A percentile compares a stretch with the other conserved stretches of the same genome.
phyloP scores from a whole-genome alignment of 2,888 invertebrate genomes.

The Drosophila rubida region DNA sequence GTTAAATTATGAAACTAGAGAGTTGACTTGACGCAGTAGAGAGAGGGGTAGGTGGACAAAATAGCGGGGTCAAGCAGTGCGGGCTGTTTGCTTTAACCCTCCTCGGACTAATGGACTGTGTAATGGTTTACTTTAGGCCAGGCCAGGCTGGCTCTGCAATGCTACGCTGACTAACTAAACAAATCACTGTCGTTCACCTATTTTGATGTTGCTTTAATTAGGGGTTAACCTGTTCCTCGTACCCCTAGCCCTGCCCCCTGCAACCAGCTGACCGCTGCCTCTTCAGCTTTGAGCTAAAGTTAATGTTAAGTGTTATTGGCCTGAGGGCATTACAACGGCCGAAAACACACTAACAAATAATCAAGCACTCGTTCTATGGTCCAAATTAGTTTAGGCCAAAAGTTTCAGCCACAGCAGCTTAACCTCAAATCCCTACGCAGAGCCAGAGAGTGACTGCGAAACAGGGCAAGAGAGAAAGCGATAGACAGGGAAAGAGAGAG shows the following conservation, averaged over 20 bases:
- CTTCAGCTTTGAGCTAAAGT: conserved; percentile 43
- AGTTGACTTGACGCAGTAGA: conserved; percentile 13
- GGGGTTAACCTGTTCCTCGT: conserved; percentile 24
- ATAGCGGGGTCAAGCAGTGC: not conserved
- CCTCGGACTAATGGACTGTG: conserved; percentile 70
- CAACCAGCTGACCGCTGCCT: not conserved
- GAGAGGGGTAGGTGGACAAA: too few relatives aligned
- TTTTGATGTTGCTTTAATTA: conserved; percentile 57
- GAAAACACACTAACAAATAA: conserved; percentile 63
- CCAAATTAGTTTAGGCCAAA: conserved; percentile 79
- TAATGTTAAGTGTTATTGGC: conserved; percentile 71
- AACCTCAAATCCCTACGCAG: conserved; percentile 70
- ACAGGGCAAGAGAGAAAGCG: not conserved
- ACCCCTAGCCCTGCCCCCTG: not conserved
- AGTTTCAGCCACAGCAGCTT: conserved; percentile 79
- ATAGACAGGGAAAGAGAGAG: conserved; percentile 1
- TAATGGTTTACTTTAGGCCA: conserved; percentile 61
- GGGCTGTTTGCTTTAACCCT: conserved; percentile 33
- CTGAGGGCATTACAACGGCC: conserved; percentile 51
- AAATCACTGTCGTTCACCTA: conserved; percentile 27
- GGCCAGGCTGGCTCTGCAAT: conserved; percentile 5
- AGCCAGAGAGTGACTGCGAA: conserved; percentile 26
- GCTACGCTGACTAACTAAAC: conserved; percentile 26
- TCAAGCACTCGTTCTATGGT: conserved; percentile 68
- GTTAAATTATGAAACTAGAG: conserved; percentile 66